Conservation (phyloP, 1,140 invertebrate genomes). For the Helicoverpa armigera region DNA sequence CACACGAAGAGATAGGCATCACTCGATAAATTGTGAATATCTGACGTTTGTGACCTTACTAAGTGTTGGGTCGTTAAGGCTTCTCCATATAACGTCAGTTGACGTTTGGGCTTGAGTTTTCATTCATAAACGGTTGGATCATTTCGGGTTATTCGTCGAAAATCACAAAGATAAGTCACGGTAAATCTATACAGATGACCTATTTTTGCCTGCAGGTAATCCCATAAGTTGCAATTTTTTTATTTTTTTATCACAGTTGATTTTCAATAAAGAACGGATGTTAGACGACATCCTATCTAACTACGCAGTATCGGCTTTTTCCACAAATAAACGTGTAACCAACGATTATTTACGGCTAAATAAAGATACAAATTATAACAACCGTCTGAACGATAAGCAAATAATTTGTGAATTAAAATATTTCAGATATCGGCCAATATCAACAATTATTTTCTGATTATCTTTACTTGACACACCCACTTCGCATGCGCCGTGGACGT, state of each 20-base stretch:
- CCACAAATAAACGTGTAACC: slow-evolving; percentile 9
- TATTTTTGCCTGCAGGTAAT: no score
- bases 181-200: no score
- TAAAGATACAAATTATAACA: slow-evolving; percentile 25
- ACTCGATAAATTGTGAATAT: background rate
- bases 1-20: background rate
- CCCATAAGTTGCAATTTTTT: no score
- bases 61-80: background rate
- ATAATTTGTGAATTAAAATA: slow-evolving; percentile 41
- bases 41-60: background rate
- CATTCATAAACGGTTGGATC: no score
- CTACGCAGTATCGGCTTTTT: slow-evolving; percentile 12
- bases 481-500: background rate
- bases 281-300: background rate
- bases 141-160: no score
- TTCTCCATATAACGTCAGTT: no score
- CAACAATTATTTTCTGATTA: background rate
- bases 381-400: slow-evolving; percentile 5
- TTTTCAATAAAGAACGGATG: background rate
- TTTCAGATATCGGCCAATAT: slow-evolving; percentile 3
- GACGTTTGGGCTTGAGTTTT: no score
- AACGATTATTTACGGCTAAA: slow-evolving; percentile 33
- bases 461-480: slow-evolving; percentile 19
- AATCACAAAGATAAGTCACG: no score
- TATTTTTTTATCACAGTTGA: no score